These are phyloP conservation scores for Lacerta bilineata DNA, from an alignment of 2,797 vertebrate species.

Conservation along the genomic window DNA sequence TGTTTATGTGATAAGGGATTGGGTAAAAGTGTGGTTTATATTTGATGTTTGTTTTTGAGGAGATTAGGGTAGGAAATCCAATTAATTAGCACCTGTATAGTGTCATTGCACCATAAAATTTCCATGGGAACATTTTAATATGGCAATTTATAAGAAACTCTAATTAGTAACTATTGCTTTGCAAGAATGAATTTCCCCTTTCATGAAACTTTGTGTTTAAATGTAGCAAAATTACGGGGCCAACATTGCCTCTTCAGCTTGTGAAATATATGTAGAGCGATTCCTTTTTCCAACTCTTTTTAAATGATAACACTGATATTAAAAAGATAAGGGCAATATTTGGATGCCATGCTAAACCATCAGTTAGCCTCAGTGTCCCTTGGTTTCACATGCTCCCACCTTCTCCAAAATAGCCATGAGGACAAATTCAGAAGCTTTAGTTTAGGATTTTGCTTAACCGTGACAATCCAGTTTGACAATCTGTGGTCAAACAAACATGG, in stretches of 20 bases:
- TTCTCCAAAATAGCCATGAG: too few relatives aligned
- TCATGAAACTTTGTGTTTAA: conserved; percentile 42
- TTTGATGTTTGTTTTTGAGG: conserved; percentile 39
- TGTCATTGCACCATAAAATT: conserved; percentile 42
- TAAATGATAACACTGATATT: conserved; percentile 14
- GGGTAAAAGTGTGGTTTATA: conserved; percentile 29
- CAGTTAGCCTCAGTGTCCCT: too few relatives aligned
- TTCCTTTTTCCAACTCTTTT: conserved; percentile 9
- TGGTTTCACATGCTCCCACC: too few relatives aligned
- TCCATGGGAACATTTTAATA: conserved; percentile 45
- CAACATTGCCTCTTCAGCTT: not conserved
- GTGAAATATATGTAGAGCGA: conserved; percentile 10
- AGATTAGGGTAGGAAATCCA: conserved; percentile 48
- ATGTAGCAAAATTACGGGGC: conserved; percentile 28
- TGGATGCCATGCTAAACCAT: not conserved
- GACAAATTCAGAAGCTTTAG: too few relatives aligned
- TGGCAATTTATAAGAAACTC: conserved; percentile 28
- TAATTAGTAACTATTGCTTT: conserved; percentile 62
- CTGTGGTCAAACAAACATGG: too few relatives aligned
- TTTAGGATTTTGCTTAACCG: too few relatives aligned
- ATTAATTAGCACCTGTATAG: conserved; percentile 52
- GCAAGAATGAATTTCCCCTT: conserved; percentile 42
- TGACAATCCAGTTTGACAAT: too few relatives aligned
- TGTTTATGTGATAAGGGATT: not conserved
- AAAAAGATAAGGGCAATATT: not conserved